Base-by-base conservation (phyloP, 2,113 vertebrate genomes). In the Zosterops japonicus region DNA sequence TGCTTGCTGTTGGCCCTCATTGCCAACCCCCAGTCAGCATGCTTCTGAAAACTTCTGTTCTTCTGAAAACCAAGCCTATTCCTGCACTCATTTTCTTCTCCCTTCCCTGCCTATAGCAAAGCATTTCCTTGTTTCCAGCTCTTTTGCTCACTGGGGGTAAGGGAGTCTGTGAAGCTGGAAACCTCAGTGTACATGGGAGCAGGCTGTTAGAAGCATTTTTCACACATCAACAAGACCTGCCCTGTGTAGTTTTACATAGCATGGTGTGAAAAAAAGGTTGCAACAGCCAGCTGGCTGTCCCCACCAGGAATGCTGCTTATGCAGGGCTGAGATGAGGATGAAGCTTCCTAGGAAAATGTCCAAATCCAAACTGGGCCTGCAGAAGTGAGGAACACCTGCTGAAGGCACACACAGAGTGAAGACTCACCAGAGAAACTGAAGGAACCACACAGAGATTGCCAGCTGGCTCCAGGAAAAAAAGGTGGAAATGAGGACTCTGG, bases 161-260 rank as follows among this genome's bases (percentile, higher is more conserved):
- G 60, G 0, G 0, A 60, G 78, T 8, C 69, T 41, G 39, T 31
- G 41, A 78, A 83, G 86, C 60, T 83, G 91, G 72, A 75, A 82
- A 33, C 31, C 53, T 47, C 83, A 41, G 65, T 33, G 86, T 49
- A 79, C 87, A 72, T 52, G 33, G 86, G 89, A 96, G 55, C 55
- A 86, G 71, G 39, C 88, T 92, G 88, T 74, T 86, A 90, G 70
- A 64, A 85, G 87, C 90, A 79, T 91, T 96, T 93, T 96, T 96
- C 86, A 90, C 86, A 71, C 80, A 92, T 94, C 94, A 94, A 41
- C 83, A 89, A 91, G 89, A 94, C 89, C 87, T 96, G 69, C 44
- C 53, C 77, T 97, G 89, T 86, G 88, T 86, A 92, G 79, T 85
- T 94, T 97, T 81, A 92, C 88, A 94, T n/a, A 71, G 64, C 64